Base-by-base conservation (phyloP, 2,113 vertebrate species). In the Pipra filicauda region DNA sequence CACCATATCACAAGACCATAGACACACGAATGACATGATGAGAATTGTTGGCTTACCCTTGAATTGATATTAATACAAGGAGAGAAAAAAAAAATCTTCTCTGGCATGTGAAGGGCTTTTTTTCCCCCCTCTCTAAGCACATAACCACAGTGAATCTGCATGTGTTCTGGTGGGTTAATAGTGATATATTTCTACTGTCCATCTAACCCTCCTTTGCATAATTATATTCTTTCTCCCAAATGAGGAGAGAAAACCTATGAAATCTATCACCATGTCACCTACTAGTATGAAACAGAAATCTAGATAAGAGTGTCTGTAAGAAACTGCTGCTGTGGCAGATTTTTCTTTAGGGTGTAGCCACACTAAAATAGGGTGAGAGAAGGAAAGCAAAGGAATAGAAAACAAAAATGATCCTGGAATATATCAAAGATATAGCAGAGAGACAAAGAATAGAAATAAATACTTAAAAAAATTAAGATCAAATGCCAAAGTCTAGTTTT, bases 381-480 rank as follows among this genome's bases (percentile, higher is more conserved):
- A 93, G 67, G 88, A 85, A 93, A 83, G 75, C 55, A 74, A 62
- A 59, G 43, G 35, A 66, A 90, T 82, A 92, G 28, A 80, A 94
- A 95, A 67, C 55, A 94, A 81, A 96, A 93, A 75, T 24, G 8
- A 57, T 89, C 41, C 12, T 57, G 76, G 79, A 77, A 92, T 88
- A 72, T 31, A 89, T 94, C 94, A 92, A 72, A 89, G 81, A 94
- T 76, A 82, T 44, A 79, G 41, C 93, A 95, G 65, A 87, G 76
- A 91, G 83, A 75, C 11, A 58, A 48, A 64, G 51, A 89, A 41
- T 59, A 71, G 59, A 91, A 88, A 82, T 49, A 96, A 95, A 97
- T 91, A 91, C 81, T 97, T 97, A 4, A 85, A 95, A 95, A 97
- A 97, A 97, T 97, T 95, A 97, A 95, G 94, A 97, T 96, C 91